These are phyloP conservation scores for Hiodon alosoides DNA, from an alignment of 2,113 vertebrate species.

Conservation along the genomic window DNA sequence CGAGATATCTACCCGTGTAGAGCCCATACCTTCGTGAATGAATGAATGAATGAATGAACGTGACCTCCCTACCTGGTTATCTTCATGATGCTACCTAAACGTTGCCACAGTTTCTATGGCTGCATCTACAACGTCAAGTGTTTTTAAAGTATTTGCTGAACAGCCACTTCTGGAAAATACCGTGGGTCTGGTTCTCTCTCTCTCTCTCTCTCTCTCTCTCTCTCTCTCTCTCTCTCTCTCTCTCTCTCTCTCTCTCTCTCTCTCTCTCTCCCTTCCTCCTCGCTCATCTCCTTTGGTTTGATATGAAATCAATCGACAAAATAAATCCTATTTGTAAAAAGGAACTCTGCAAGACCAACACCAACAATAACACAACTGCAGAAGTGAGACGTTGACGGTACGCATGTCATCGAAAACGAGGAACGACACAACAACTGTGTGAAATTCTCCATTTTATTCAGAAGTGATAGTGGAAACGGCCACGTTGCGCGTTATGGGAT, in stretches of 20 bases:
- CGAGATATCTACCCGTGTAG: no score
- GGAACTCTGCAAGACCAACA: slow-evolving; percentile 2
- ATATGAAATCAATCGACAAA: slow-evolving; percentile 14
- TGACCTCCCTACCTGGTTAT: neutral
- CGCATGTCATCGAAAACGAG: no score
- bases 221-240: slow-evolving; percentile 10
- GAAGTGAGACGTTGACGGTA: no score
- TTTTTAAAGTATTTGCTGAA: neutral
- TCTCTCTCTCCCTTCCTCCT: no score
- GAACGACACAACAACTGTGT: no score
- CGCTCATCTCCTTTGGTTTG: neutral
- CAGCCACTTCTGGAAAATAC: slow-evolving; percentile 7
- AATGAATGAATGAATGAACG: neutral
- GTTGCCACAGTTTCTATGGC: neutral
- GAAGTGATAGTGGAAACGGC: no score
- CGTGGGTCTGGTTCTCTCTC: neutral
- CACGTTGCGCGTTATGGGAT: no score
- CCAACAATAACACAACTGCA: no score
- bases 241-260: neutral
- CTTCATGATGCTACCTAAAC: neutral
- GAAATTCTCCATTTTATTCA: no score
- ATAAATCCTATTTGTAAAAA: neutral
- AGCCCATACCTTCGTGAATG: no score
- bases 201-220: neutral
- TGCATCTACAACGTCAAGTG: slow-evolving; percentile 13